Conservation (phyloP, 92 coral and sea anemone genomes). For the Zoanthus sociatus region DNA sequence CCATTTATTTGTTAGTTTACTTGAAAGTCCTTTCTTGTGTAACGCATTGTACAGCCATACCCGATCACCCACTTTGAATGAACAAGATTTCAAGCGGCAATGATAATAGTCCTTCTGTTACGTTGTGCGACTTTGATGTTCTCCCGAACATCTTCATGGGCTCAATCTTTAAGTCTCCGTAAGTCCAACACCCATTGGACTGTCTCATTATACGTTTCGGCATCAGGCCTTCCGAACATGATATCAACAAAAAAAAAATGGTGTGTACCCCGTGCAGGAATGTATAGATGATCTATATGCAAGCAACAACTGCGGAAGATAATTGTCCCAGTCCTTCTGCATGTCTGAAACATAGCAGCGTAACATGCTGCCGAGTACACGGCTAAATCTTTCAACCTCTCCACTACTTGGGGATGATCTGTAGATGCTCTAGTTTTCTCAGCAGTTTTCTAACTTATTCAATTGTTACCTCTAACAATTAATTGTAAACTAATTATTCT, state of each 20-base stretch:
- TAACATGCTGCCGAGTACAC: slow-evolving; percentile 31
- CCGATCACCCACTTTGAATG: slow-evolving; percentile 19
- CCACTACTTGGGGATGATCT: slow-evolving; percentile 28
- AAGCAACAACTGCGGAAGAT: slow-evolving; percentile 31
- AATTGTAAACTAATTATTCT: no score
- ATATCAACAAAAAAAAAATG: slow-evolving; percentile 10
- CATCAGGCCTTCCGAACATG: slow-evolving; percentile 29
- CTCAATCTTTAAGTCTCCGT: not conserved
- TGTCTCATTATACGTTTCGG: not conserved
- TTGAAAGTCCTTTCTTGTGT: slow-evolving; percentile 32
- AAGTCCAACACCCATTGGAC: slow-evolving; percentile 1
- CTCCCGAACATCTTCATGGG: not conserved
- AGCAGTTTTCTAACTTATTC: not conserved
- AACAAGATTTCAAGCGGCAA: slow-evolving; percentile 6
- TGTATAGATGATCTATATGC: slow-evolving; percentile 30
- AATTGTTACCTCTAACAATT: no score
- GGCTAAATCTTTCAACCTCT: slow-evolving; percentile 26
- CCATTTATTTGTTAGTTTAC: slow-evolving; percentile 23
- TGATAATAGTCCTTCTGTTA: slow-evolving; percentile 12
- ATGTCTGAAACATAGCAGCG: slow-evolving; percentile 32
- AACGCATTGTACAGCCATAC: slow-evolving; percentile 1
- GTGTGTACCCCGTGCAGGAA: not conserved
- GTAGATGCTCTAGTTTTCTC: slow-evolving; percentile 20
- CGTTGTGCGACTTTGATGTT: slow-evolving; percentile 7
- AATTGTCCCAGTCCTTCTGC: slow-evolving; percentile 22